Evolutionary conservation across 2,888 invertebrate species (phyloP).

Genomic region (Dicyrtoma fusca): DNA sequence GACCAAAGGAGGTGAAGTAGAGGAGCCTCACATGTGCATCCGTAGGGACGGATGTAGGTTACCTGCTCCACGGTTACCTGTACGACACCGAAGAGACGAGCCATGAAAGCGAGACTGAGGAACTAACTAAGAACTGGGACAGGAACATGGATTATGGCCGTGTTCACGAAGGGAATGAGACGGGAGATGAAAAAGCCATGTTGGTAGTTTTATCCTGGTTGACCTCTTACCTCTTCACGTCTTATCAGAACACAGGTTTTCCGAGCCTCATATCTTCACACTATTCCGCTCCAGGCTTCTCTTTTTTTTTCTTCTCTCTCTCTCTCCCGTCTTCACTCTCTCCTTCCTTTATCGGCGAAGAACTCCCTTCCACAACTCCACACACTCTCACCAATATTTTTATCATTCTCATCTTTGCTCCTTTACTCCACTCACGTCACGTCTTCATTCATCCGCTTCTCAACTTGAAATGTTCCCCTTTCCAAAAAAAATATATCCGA

Average conservation of each 20-base stretch:
- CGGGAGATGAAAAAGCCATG: constrained; percentile 19
- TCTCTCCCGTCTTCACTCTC: too few relatives aligned
- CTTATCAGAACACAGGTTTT: constrained; percentile 25
- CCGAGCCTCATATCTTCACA: neutral
- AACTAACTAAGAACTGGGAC: neutral
- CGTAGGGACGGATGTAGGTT: too few relatives aligned
- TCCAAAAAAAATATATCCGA: too few relatives aligned
- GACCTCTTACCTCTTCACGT: constrained; percentile 22
- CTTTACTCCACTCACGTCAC: neutral
- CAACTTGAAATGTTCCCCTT: neutral
- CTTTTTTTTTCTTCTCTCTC: constrained; percentile 12
- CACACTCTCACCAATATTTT: neutral
- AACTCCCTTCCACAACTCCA: too few relatives aligned
- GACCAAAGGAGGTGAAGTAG: too few relatives aligned
- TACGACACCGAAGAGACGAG: too few relatives aligned
- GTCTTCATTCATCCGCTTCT: neutral
- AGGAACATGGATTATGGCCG: constrained; percentile 12
- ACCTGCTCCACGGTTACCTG: too few relatives aligned
- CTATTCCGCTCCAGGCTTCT: constrained; percentile 10
- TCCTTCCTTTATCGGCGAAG: too few relatives aligned
- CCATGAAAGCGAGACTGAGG: neutral
- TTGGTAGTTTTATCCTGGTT: constrained; percentile 25
- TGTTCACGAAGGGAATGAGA: constrained; percentile 24
- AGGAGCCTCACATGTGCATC: too few relatives aligned
- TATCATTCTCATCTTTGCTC: neutral